Conservation (phyloP, 2,888 invertebrate genomes). For the Merodon equestris region DNA sequence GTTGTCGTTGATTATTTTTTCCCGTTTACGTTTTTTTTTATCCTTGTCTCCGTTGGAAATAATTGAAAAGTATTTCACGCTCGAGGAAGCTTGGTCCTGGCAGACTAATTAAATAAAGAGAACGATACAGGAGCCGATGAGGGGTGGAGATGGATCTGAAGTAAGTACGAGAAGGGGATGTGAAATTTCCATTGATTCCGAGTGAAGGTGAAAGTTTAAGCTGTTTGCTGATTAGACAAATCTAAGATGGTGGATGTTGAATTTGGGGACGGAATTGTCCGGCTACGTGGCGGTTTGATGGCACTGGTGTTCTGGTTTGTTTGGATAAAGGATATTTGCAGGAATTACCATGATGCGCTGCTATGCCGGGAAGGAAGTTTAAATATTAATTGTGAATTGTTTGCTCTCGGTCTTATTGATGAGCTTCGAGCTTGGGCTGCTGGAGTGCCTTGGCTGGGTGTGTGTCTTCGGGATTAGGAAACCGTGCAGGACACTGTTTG, state of each 20-base stretch:
- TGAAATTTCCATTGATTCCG: slow-evolving; percentile 49
- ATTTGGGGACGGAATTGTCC: neutral
- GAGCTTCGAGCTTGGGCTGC: neutral
- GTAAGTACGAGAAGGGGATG: neutral
- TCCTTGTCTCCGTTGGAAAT: slow-evolving; percentile 32
- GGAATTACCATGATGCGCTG: slow-evolving; percentile 43
- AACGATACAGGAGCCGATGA: slow-evolving; percentile 7
- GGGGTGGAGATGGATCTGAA: neutral
- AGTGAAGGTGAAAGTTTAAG: slow-evolving; percentile 59
- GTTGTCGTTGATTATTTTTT: slow-evolving; percentile 13
- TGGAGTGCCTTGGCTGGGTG: no score
- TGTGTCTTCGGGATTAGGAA: slow-evolving; percentile 48
- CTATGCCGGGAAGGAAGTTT: slow-evolving; percentile 31
- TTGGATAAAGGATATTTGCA: slow-evolving; percentile 37
- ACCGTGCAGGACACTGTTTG: slow-evolving; percentile 31
- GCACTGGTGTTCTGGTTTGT: slow-evolving; percentile 28
- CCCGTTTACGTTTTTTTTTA: neutral
- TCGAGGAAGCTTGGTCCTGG: slow-evolving; percentile 64
- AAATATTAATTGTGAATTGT: slow-evolving; percentile 54
- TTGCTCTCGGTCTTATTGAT: slow-evolving; percentile 43
- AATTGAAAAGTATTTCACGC: slow-evolving; percentile 66
- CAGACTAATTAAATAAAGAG: slow-evolving; percentile 67
- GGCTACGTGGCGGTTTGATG: slow-evolving; percentile 4
- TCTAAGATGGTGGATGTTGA: slow-evolving; percentile 29
- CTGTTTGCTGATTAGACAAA: slow-evolving; percentile 63